Evolutionary conservation across 2,113 vertebrate genomes (phyloP), one percentile per base, ranked within the genome.

Genomic region (Corythornis vintsioides): DNA sequence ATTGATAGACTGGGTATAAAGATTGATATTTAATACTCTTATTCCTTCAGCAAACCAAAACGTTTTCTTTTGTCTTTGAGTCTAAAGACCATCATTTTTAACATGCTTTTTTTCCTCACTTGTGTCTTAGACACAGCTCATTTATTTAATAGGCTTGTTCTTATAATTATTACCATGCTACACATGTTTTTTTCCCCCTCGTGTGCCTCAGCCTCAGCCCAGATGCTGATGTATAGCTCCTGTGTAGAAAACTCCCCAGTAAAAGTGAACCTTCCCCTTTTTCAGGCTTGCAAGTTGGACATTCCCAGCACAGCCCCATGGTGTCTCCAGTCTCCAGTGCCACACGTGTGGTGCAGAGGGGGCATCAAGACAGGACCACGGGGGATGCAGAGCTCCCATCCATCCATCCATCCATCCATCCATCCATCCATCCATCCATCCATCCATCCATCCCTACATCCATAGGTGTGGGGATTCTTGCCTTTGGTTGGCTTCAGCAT

Each of bases 81-180:
- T 84, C 18, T 81, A 57, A 86, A 91, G 22, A 70, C 28, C 73
- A 31, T 43, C 28, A 81, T 64, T 93, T 94, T 93, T 78, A 90
- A 42, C 38, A 61, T 16, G 21, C 7, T 92, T 92, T 83, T 94
- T 65, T 65, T 66, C 50, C 71, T 88, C 55, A 75, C 10, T 65
- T 76, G 53, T 75, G 14, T 81, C 61, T 92, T 79, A 90, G 64
- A 92, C 9, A 73, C 29, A 79, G 56, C 12, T 88, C 28, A 86
- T 81, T 88, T 94, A 64, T 74, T 86, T 90, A 67, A 79, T 47
- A 60, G 29, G 22, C 22, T 47, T 78, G 13, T 63, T 83, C 33
- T 84, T 83, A 31, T 33, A 61, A 79, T 88, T 93, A 70, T 60
- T 72, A 63, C n/a, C 80, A 43, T 81, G 43, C 11, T 63, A 53